A percentile compares a stretch with the other conserved stretches of the same genome.
Conservation (phyloP, 2,113 vertebrate species). For the Epinephelus fuscoguttatus region DNA sequence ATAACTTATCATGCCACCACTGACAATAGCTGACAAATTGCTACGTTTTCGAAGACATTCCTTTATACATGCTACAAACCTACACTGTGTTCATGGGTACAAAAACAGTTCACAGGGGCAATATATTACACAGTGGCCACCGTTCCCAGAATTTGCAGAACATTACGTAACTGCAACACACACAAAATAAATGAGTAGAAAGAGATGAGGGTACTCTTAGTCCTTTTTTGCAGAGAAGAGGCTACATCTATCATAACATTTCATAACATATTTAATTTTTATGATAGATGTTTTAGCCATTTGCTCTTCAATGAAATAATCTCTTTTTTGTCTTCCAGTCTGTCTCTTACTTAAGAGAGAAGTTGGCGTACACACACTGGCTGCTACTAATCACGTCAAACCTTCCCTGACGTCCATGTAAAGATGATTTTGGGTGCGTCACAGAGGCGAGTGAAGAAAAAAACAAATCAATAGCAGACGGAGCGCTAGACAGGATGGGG, state of each 20-base stretch:
- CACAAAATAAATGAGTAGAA: neutral
- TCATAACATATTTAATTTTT: neutral
- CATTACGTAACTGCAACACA: constrained; percentile 13
- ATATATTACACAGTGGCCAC: constrained; percentile 11
- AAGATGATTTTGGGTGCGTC: constrained; percentile 64
- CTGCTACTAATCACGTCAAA: constrained; percentile 44
- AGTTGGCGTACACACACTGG: constrained; percentile 57
- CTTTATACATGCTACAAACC: neutral
- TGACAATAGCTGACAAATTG: neutral
- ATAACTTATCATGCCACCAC: neutral
- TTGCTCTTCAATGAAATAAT: constrained; percentile 19
- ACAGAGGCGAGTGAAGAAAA: constrained; percentile 37
- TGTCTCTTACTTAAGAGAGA: constrained; percentile 48
- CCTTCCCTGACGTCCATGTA: constrained; percentile 52
- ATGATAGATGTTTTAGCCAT: neutral
- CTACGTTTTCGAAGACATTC: too few relatives aligned
- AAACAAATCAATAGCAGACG: constrained; percentile 71
- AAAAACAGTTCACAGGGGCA: neutral
- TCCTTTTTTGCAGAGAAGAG: accelerated
- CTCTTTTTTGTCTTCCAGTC: constrained; percentile 32
- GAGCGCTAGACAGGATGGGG: constrained; percentile 27
- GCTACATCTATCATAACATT: neutral
- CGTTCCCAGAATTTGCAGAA: constrained; percentile 25
- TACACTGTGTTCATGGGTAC: neutral
- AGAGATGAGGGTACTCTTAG: neutral